Percentiles rank a stretch among this genome's conserved stretches.
Evolutionary conservation across 2,888 invertebrate genomes (phyloP).

Genomic region (Copidosoma aretas): DNA sequence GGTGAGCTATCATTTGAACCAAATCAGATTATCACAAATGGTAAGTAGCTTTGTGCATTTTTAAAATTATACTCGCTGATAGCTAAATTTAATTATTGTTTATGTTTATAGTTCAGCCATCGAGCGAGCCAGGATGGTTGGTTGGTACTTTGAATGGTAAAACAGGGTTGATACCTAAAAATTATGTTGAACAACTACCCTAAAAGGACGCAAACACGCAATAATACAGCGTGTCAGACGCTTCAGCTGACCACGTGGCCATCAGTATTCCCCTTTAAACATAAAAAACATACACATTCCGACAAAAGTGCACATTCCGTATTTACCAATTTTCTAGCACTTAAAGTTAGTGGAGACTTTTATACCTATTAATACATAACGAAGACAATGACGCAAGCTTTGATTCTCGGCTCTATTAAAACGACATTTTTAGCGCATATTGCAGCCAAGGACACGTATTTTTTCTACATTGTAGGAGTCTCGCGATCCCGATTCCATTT

Average conservation of each 20-base stretch:
- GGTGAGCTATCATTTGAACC: conserved; percentile 98
- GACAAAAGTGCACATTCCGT: conserved; percentile 41
- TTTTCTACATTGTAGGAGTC: conserved; percentile 37
- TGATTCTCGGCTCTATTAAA: conserved; percentile 36
- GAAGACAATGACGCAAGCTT: conserved; percentile 37
- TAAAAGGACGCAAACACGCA: conserved; percentile 58
- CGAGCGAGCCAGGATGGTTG: conserved; percentile 97
- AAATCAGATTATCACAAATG: conserved; percentile 96
- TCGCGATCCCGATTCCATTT: conserved; percentile 30
- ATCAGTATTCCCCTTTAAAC: conserved; percentile 45
- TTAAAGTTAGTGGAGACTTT: conserved; percentile 36
- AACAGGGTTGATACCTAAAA: conserved; percentile 92
- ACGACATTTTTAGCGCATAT: conserved; percentile 27
- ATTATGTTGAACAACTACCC: conserved; percentile 90
- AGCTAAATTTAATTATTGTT: too few species aligned
- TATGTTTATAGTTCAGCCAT: conserved; percentile 82
- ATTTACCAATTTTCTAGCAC: conserved; percentile 37
- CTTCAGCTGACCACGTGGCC: conserved; percentile 22
- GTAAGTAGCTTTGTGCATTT: conserved; percentile 66
- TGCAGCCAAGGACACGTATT: conserved; percentile 35
- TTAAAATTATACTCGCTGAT: neutral
- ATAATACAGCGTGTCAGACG: conserved; percentile 7
- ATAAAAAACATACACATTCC: too few species aligned
- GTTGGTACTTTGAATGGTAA: conserved; percentile 93
- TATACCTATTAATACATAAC: conserved; percentile 37